Base-by-base conservation (phyloP, 1,140 invertebrate genomes). In the Zaprionus ornatus region DNA sequence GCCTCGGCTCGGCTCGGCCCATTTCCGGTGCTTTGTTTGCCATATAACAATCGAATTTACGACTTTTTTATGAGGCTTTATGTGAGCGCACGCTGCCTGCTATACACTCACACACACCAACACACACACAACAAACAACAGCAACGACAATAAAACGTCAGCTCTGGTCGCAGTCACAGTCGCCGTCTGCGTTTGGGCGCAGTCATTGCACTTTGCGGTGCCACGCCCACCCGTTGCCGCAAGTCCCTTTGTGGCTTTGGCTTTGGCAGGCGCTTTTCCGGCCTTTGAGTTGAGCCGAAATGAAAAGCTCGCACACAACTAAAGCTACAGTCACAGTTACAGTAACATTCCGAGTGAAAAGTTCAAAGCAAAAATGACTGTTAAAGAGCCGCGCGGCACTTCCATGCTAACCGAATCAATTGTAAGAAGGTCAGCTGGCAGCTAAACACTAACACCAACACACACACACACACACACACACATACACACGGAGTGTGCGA, bases 41-140 rank as follows among this genome's bases (percentile, higher is more conserved):
- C 77, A 72, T 80, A 87, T 82, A 87, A 87, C 84, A 87, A 87
- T 87, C 84, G 80, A 87, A 87, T 88, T 87, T 88, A 87, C 84
- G 84, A 84, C 84, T 80, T 88, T 87, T 88, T 86, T 86, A 85
- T 85, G 82, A 86, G 83, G 75, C 82, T 87, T 87, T 87, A 88
- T 87, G 77, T 87, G 80, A 25, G 63, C 69, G 60, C 64, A 25
- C 5, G 37, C 15, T 40, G 37, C 48, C 35, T 17, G 9, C 67
- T 29, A 17, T 3, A 45, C 40, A 42, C 40, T 17, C 7, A 42
- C n/a, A 45, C 56, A 27, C 23, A 12, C 61, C 32, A 12, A 61
- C 75, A 55, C 75, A 77, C 63, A 67, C 65, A 81, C 77, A 56
- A 45, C 52, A 55, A 25, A 54, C 25, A 55, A 9, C 52, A 27